These are phyloP conservation scores for Scelioninae gen. 2 DNA, from an alignment of 2,888 invertebrate species.

Conservation along the genomic window DNA sequence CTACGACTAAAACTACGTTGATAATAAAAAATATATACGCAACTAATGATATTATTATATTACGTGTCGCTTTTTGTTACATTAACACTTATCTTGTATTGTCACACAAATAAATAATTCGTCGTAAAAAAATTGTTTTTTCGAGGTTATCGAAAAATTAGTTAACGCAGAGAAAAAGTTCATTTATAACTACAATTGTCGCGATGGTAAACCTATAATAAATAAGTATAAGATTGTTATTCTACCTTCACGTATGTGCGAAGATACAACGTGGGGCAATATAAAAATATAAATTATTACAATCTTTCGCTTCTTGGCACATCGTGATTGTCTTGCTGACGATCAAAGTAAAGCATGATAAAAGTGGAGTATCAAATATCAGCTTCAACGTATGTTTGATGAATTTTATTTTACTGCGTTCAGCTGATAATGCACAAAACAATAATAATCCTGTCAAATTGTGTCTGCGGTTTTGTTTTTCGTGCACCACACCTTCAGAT, in stretches of 20 bases:
- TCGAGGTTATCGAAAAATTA: conserved; percentile 2
- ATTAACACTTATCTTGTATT: conserved; percentile 12
- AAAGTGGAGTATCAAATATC: too few species aligned
- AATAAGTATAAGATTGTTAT: conserved; percentile 51
- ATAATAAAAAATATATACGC: conserved; percentile 20
- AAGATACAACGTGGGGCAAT: conserved; percentile 52
- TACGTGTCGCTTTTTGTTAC: conserved; percentile 1
- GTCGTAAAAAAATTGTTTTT: neutral
- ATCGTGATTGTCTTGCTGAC: conserved; percentile 63
- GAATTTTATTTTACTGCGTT: neutral
- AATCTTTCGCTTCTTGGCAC: conserved; percentile 63
- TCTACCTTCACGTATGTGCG: conserved; percentile 47
- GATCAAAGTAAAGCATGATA: conserved; percentile 42
- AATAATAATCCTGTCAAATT: conserved; percentile 12
- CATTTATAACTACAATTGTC: conserved; percentile 10
- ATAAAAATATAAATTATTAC: conserved; percentile 59
- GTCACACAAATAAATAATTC: conserved; percentile 22
- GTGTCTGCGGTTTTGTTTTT: neutral
- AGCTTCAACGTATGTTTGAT: neutral
- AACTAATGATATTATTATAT: conserved; percentile 13
- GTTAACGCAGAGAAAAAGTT: conserved; percentile 21
- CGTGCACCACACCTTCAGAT: neutral
- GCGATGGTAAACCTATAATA: conserved; percentile 47
- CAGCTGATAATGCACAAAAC: conserved; percentile 4
- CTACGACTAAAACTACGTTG: conserved; percentile 31